Conservation (phyloP, 2,888 invertebrate species). For the Eulithis testata region DNA sequence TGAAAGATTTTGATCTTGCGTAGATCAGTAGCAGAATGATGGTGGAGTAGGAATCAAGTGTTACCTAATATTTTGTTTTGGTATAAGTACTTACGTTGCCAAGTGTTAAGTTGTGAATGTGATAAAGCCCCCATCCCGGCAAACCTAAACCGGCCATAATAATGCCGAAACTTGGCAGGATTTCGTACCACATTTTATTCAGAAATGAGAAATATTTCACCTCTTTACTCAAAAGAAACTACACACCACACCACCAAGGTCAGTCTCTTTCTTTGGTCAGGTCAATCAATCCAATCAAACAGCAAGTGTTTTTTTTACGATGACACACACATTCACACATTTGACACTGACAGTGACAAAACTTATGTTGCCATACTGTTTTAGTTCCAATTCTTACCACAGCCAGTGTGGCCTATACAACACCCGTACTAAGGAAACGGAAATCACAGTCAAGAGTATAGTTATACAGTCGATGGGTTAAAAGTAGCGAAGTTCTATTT, state of each 20-base stretch:
- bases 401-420: conserved; percentile 27
- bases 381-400: conserved; percentile 37
- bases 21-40: conserved; percentile 12
- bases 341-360: conserved; percentile 29
- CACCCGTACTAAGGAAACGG: background rate
- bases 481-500: too few relatives aligned
- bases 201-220: conserved; percentile 34
- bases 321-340: conserved; percentile 23
- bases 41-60: conserved; percentile 39
- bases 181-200: conserved; percentile 89
- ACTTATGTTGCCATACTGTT: conserved; percentile 52
- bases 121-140: conserved; percentile 86
- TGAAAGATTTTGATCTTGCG: conserved; percentile 7
- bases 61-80: conserved; percentile 70
- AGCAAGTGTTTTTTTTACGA: conserved; percentile 41
- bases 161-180: conserved; percentile 86
- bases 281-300: too few relatives aligned
- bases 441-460: background rate
- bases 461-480: too few relatives aligned
- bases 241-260: conserved; percentile 4
- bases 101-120: conserved; percentile 84
- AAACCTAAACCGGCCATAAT: conserved; percentile 84
- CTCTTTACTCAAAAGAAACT: background rate
- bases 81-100: conserved; percentile 86
- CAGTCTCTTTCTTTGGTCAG: too few relatives aligned